A percentile compares a stretch with the other conserved stretches of the same genome.
Evolutionary conservation across 92 coral and sea anemone species (phyloP).

Genomic region (Zoanthus gigantus): DNA sequence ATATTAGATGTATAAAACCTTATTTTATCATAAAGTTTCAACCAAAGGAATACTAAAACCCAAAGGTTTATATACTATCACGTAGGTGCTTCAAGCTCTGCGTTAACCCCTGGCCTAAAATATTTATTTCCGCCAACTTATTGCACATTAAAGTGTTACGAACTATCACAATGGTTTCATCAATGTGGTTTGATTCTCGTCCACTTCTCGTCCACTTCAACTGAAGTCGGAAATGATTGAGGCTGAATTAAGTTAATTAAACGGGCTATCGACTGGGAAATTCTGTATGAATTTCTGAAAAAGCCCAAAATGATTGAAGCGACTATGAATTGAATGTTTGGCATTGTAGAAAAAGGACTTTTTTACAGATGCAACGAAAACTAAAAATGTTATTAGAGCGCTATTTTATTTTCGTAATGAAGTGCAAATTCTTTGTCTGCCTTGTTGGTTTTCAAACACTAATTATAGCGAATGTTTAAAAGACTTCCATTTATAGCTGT

Average conservation of each 20-base stretch:
- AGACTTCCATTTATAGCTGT: too few relatives aligned
- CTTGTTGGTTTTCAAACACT: not conserved
- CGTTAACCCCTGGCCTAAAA: not conserved
- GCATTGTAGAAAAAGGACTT: too few relatives aligned
- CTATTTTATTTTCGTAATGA: not conserved
- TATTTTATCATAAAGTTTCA: too few relatives aligned
- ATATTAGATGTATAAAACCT: too few relatives aligned
- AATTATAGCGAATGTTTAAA: not conserved
- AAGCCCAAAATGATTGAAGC: not conserved
- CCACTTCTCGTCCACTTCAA: not conserved
- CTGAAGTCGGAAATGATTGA: conserved; percentile 11
- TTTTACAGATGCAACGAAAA: too few relatives aligned
- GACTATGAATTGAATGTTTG: too few relatives aligned
- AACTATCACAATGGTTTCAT: not conserved
- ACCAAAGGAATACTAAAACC: too few relatives aligned
- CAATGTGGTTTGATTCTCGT: not conserved
- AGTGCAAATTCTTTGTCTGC: not conserved
- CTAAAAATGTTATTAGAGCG: too few relatives aligned
- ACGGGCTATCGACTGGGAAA: not conserved
- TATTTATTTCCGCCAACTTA: not conserved
- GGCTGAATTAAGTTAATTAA: not conserved
- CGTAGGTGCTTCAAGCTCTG: not conserved
- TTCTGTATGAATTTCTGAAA: not conserved
- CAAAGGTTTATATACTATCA: not conserved
- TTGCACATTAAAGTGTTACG: not conserved